Evolutionary conservation across 2,113 vertebrate genomes (phyloP).

Genomic region (Nibea albiflora): DNA sequence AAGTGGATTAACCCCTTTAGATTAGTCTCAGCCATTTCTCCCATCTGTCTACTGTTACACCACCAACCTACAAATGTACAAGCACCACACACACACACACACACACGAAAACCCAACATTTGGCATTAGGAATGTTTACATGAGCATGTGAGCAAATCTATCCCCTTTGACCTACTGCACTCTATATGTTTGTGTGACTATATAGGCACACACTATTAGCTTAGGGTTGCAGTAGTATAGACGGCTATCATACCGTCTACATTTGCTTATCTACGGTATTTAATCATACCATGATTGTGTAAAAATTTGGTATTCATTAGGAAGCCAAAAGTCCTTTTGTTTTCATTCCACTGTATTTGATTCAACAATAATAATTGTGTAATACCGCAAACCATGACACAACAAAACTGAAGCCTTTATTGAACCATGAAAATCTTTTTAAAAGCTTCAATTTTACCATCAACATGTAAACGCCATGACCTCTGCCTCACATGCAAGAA

Average conservation of each 20-base stretch:
- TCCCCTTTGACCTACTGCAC: constrained; percentile 38
- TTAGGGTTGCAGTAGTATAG: too few species aligned
- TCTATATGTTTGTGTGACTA: constrained; percentile 3
- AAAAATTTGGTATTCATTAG: too few species aligned
- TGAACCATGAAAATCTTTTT: not conserved
- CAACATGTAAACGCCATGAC: not conserved
- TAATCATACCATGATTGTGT: too few species aligned
- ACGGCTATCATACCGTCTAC: too few species aligned
- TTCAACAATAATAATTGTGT: too few species aligned
- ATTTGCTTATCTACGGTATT: too few species aligned
- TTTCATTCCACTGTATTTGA: too few species aligned
- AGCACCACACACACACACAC: not conserved
- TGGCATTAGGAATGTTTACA: constrained; percentile 16
- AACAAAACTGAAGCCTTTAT: too few species aligned
- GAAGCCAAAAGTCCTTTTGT: too few species aligned
- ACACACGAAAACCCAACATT: constrained; percentile 8
- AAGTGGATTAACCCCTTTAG: constrained; percentile 80
- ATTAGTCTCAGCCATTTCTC: constrained; percentile 75
- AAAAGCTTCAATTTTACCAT: constrained; percentile 1
- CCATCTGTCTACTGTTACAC: constrained; percentile 75
- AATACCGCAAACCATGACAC: too few species aligned
- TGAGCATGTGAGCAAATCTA: constrained; percentile 33
- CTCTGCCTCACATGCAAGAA: not conserved
- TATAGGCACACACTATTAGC: not conserved
- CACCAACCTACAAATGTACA: constrained; percentile 43